phyloP scores from a whole-genome alignment of 2,113 vertebrate species.

The Tragelaphus imberbis region DNA sequence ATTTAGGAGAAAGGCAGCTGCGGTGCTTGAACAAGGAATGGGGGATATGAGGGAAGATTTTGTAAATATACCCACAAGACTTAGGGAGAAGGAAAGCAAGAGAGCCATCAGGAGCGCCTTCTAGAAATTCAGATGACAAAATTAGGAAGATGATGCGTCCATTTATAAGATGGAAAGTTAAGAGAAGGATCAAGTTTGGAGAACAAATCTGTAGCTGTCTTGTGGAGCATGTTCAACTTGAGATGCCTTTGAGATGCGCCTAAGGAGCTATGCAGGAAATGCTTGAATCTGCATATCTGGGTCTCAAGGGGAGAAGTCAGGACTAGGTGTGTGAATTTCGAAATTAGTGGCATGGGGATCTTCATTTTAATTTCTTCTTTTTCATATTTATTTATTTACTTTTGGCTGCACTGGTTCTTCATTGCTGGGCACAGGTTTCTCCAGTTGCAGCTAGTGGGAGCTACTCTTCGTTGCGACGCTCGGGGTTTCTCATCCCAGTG shows the following conservation, averaged over 20 bases:
- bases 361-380: neutral
- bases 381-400: neutral
- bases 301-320: neutral
- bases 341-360: neutral
- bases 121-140: neutral
- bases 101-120: neutral
- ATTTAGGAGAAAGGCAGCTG: fast-evolving
- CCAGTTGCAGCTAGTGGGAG: neutral
- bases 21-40: neutral
- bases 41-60: neutral
- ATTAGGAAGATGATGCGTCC: neutral
- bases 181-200: neutral
- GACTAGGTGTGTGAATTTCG: neutral
- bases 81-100: neutral
- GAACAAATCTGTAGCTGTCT: neutral
- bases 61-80: neutral
- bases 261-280: neutral
- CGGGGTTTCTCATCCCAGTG: neutral
- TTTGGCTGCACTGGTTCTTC: neutral
- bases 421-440: neutral
- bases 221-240: neutral
- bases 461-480: fast-evolving
- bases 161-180: neutral
- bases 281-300: too few species aligned
- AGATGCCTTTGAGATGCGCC: neutral